These are phyloP conservation scores for Leucosticte australis DNA, from an alignment of 2,113 vertebrate species.

Conservation along the genomic window DNA sequence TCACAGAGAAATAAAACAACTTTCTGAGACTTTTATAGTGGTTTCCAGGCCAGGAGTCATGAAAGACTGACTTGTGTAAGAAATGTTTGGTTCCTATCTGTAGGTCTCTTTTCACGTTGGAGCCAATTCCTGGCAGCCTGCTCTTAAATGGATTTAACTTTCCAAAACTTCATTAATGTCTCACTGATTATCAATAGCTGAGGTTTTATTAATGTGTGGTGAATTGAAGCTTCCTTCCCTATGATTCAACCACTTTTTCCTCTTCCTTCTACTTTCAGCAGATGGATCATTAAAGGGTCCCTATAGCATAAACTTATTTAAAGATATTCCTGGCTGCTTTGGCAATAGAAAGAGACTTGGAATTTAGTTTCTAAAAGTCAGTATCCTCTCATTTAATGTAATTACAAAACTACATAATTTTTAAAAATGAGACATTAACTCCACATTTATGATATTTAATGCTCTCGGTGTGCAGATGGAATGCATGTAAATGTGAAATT, in stretches of 20 bases:
- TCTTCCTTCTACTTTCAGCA: conserved; percentile 3
- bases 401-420: conserved; percentile 64
- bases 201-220: background rate
- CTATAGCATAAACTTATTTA: conserved; percentile 51
- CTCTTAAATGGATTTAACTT: background rate
- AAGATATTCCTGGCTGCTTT: conserved; percentile 59
- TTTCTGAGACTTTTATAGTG: background rate
- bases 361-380: conserved; percentile 67
- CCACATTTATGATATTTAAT: conserved; percentile 68
- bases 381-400: conserved; percentile 51
- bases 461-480: conserved; percentile 50
- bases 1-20: background rate
- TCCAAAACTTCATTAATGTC: background rate
- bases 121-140: background rate
- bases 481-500: conserved; percentile 70
- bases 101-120: background rate
- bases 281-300: conserved; percentile 51
- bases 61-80: background rate
- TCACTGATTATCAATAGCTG: background rate
- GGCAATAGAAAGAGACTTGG: conserved; percentile 44
- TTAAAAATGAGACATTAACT: conserved; percentile 69
- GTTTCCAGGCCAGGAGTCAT: rapidly evolving
- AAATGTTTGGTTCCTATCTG: background rate
- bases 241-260: background rate
- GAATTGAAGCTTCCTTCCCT: background rate